Evolutionary conservation across 2,113 vertebrate genomes (phyloP), one percentile per base, ranked within the genome.

Genomic region (Bubo scandiacus): DNA sequence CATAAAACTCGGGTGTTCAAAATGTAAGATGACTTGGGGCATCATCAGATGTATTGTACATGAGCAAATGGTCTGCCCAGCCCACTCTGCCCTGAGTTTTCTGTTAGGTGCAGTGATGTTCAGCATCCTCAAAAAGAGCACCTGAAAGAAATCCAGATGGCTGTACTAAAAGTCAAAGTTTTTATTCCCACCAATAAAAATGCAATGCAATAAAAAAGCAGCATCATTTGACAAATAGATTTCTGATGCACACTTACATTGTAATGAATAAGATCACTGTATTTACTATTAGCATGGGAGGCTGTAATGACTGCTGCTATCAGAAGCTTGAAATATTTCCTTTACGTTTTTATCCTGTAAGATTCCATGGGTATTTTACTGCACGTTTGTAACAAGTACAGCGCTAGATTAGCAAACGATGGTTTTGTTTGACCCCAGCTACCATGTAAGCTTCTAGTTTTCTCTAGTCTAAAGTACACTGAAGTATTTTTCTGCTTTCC

Each of bases 401-500:
- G 93, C 87, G 94, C 95, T 93, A 97, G 94, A 95, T 96, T 94
- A 96, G 92, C 87, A 96, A 97, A 94, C 70, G 62, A 30, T 2
- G 1, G 73, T 88, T 95, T 96, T 91, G 59, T 82, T 96, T 96
- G 95, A 97, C 97, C 97, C 91, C 55, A 65, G 81, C 90, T 92
- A 97, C 94, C 85, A 75, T 67, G 93, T 47, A 97, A 98, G 97
- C 97, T 82, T 92, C 97, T 91, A 94, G 97, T 96, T 97, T 96
- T 95, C 95, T 96, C 97, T 97, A 94, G 97, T 97, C 97, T 97
- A 95, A 98, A 98, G 97, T 98, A 97, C 96, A 93, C 96, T 98
- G 95, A 97, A 97, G 98, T 97, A 98, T 98, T 98, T 98, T 97
- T 97, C 97, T 98, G 98, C 98, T 98, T 98, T 98, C 98, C 98